phyloP scores from a whole-genome alignment of 1,140 invertebrate genomes.

The Ceratina calcarata region DNA sequence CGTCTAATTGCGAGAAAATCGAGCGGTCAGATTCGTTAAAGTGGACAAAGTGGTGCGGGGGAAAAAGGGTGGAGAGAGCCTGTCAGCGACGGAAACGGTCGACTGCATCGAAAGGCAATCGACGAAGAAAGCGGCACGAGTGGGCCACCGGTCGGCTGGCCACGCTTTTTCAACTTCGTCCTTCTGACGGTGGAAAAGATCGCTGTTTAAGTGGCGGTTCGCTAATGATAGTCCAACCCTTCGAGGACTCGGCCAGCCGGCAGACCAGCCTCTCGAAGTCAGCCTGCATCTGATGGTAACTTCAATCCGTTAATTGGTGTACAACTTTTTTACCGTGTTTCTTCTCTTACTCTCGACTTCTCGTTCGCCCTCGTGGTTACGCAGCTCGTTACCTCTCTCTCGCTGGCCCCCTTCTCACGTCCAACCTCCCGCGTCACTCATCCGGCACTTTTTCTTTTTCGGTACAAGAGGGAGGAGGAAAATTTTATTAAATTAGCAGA shows the following conservation, averaged over 20 bases:
- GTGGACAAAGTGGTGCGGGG: constrained; percentile 25
- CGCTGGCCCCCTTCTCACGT: constrained; percentile 11
- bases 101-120: constrained; percentile 59
- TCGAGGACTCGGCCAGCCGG: constrained; percentile 54
- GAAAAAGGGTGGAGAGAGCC: background rate
- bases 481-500: constrained; percentile 67
- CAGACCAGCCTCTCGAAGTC: constrained; percentile 63
- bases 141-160: constrained; percentile 43
- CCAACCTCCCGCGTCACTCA: background rate
- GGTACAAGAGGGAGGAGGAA: constrained; percentile 37
- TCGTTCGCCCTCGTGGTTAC: background rate
- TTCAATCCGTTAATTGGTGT: constrained; percentile 75
- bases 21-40: constrained; percentile 16
- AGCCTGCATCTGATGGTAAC: constrained; percentile 71
- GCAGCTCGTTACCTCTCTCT: constrained; percentile 16
- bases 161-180: constrained; percentile 59
- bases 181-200: constrained; percentile 41
- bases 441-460: constrained; percentile 36
- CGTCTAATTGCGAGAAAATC: constrained; percentile 8
- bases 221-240: constrained; percentile 66
- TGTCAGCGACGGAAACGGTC: constrained; percentile 33
- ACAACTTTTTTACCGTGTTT: constrained; percentile 66
- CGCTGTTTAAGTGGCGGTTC: constrained; percentile 61
- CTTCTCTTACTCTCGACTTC: constrained; percentile 27
- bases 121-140: constrained; percentile 56